A percentile compares a stretch with the other conserved stretches of the same genome.
Conservation (phyloP, 2,797 vertebrate species). For the Peromyscus melanophrys region DNA sequence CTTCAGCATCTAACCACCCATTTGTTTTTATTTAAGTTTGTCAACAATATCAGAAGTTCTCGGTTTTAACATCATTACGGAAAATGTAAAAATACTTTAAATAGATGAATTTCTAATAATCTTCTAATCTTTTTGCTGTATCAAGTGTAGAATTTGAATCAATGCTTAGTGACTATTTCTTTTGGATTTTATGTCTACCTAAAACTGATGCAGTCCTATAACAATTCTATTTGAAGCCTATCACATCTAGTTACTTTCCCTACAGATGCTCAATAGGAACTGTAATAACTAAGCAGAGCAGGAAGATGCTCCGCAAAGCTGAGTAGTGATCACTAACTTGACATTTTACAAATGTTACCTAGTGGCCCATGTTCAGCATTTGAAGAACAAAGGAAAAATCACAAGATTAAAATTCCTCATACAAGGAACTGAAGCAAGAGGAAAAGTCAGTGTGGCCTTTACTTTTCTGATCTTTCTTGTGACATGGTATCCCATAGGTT, state of each 20-base stretch:
- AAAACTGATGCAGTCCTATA: not conserved
- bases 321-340: not conserved
- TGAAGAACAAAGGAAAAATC: not conserved
- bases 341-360: not conserved
- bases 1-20: not conserved
- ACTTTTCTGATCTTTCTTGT: not conserved
- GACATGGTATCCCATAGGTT: not conserved
- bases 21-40: conserved; percentile 36
- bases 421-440: not conserved
- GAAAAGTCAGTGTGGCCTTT: not conserved
- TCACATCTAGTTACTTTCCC: conserved; percentile 25
- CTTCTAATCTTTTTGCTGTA: not conserved
- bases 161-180: conserved; percentile 28
- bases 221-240: conserved; percentile 42
- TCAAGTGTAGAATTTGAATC: conserved; percentile 52
- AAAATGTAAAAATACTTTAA: conserved; percentile 16
- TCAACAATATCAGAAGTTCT: not conserved
- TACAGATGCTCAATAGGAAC: not conserved
- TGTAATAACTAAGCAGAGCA: not conserved
- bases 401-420: not conserved
- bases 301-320: not conserved
- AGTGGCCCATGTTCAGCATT: not conserved
- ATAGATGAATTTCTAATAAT: conserved; percentile 1
- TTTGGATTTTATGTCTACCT: conserved; percentile 16
- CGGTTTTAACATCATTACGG: not conserved